Percentiles rank a stretch among this genome's conserved stretches.
Conservation (phyloP, 2,888 invertebrate genomes). For the Rambutsinella grinnellia region DNA sequence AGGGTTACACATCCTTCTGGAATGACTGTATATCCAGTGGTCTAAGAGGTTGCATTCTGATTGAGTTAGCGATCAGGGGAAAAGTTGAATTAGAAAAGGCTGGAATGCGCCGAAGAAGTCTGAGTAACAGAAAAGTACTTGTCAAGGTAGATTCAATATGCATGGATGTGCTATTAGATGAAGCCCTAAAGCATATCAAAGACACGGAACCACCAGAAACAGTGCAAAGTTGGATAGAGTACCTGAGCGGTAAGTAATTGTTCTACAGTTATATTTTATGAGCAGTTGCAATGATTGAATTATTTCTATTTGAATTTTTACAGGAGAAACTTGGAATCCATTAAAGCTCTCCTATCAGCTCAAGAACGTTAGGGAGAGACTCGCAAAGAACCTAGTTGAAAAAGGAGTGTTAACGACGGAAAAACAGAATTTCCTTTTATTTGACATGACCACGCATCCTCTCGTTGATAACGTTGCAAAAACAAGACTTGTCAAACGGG, state of each 20-base stretch:
- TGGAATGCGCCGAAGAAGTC: conserved; percentile 94
- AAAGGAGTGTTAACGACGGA: conserved; percentile 99
- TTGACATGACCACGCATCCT: conserved; percentile 99
- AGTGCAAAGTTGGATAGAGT: conserved; percentile 99
- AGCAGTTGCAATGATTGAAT: not conserved
- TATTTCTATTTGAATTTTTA: conserved; percentile 4
- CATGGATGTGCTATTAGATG: conserved; percentile 82
- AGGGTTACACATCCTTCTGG: conserved; percentile 99
- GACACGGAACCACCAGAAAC: conserved; percentile 98
- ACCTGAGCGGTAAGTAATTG: conserved; percentile 87
- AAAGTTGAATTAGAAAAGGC: conserved; percentile 96
- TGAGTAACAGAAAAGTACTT: conserved; percentile 87
- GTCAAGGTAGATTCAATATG: conserved; percentile 92
- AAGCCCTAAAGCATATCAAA: conserved; percentile 81
- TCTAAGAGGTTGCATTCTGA: conserved; percentile 96
- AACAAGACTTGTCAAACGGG: conserved; percentile 96
- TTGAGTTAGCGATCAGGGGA: conserved; percentile 95
- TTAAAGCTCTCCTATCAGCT: conserved; percentile 97
- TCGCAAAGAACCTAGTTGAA: conserved; percentile 99
- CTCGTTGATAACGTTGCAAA: conserved; percentile 95
- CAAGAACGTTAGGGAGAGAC: conserved; percentile 97
- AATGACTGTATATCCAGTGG: conserved; percentile 99
- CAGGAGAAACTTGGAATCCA: conserved; percentile 99
- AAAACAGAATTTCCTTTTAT: conserved; percentile 98
- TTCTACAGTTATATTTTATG: not conserved